Evolutionary conservation across 2,888 invertebrate genomes (phyloP).

Genomic region (Antheraea assamensis): DNA sequence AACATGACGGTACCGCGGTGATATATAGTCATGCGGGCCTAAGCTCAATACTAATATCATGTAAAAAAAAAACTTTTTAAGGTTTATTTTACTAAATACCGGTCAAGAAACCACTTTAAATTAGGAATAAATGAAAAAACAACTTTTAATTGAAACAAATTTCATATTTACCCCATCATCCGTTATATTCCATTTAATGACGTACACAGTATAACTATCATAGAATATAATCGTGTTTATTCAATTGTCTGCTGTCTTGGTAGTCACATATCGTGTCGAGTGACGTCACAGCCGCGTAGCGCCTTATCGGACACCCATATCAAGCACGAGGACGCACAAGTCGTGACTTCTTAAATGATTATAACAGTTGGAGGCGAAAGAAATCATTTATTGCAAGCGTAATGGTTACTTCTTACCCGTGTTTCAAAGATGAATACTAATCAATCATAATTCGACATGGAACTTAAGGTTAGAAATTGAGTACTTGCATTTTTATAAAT

Average conservation of each 20-base stretch:
- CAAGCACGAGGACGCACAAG: constrained; percentile 29
- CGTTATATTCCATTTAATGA: constrained; percentile 12
- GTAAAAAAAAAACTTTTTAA: too few species aligned
- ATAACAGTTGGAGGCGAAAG: constrained; percentile 2
- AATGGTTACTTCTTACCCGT: not conserved
- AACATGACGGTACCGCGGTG: too few species aligned
- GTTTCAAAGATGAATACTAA: not conserved
- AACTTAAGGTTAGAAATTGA: too few species aligned
- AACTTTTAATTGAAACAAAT: not conserved
- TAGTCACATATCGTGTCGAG: constrained; percentile 10
- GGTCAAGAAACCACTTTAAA: not conserved
- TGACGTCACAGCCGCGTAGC: constrained; percentile 28
- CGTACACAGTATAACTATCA: constrained; percentile 6
- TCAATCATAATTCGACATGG: not conserved
- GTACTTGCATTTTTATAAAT: too few species aligned
- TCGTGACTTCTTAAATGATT: constrained; percentile 25
- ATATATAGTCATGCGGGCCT: too few species aligned
- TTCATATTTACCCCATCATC: constrained; percentile 2
- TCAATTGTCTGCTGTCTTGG: constrained; percentile 17
- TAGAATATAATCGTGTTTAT: constrained; percentile 23
- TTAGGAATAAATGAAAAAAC: not conserved
- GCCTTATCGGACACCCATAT: constrained; percentile 28
- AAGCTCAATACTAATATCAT: too few species aligned
- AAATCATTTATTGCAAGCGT: not conserved
- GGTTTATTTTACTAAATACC: not conserved